phyloP scores from a whole-genome alignment of 2,797 vertebrate genomes.

The Semotilus atromaculatus region DNA sequence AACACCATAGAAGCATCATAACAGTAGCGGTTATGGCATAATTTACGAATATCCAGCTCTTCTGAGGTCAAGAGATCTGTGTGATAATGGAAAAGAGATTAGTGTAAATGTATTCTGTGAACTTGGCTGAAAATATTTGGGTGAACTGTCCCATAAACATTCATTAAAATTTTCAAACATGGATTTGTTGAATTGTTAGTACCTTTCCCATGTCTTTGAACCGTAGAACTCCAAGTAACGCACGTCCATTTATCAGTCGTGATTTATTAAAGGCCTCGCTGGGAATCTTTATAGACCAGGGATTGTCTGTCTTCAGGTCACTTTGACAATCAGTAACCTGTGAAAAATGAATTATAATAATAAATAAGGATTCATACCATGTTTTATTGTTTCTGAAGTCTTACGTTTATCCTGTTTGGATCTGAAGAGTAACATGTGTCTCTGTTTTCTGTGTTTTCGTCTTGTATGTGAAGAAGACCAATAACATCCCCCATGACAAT shows the following conservation, averaged over 20 bases:
- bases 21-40: too few species aligned
- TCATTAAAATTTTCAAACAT: neutral
- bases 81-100: neutral
- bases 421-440: constrained; percentile 8
- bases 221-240: neutral
- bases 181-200: neutral
- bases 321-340: neutral
- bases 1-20: too few species aligned
- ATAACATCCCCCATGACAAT: neutral
- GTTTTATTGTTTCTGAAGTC: neutral
- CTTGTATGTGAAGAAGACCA: neutral
- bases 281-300: constrained; percentile 35
- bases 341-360: neutral
- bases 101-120: too few species aligned
- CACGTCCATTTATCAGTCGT: neutral
- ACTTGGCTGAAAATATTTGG: too few species aligned
- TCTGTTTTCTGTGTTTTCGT: neutral
- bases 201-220: constrained; percentile 40
- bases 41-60: too few species aligned
- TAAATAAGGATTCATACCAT: neutral
- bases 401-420: constrained; percentile 16
- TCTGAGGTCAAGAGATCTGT: too few species aligned
- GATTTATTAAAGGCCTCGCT: constrained; percentile 47
- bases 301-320: accelerated
- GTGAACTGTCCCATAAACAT: neutral